Evolutionary conservation across 2,113 vertebrate genomes (phyloP), one percentile per base, ranked within the genome.

Genomic region (Amblyornis subalaris): DNA sequence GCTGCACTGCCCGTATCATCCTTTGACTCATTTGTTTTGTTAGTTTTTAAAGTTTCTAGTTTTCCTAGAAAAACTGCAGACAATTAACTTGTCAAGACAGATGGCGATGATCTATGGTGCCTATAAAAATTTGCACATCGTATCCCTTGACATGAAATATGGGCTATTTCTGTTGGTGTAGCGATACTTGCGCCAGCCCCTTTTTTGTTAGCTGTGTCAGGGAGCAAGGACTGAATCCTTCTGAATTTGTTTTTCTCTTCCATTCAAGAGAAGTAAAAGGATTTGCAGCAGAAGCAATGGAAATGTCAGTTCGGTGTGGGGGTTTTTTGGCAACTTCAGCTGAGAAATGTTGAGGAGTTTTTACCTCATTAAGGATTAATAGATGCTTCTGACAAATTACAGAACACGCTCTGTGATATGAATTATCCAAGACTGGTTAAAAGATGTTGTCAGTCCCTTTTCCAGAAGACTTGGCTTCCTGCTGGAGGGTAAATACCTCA

Each of bases 51-150:
- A 89, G 65, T 91, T 88, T 62, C 62, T 85, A 14, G 44, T 93
- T 95, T 96, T 89, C 69, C 53, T 92, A 40, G 81, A 66, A 75
- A 95, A 95, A 79, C 77, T 40, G 79, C 29, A 57, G 71, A 69
- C 76, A 88, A 92, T 95, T 89, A 92, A 79, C 80, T 87, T 95
- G 92, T 89, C 91, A 80, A 57, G 71, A 31, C 1, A 25, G 62
- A 24, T 79, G 92, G 88, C 22, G 78, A 77, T 88, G 81, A 95
- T 91, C 89, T 83, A 78, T 91, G 88, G 71, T 76, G 67, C 89
- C 93, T 75, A 28, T 89, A 73, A 86, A 91, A 88, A 77, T 78
- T 36, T 75, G 91, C 89, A 64, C 73, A 23, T 93, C 4, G 1
- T 71, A 38, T 76, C 87, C 31, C 53, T 35, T 80, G 94, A 62